Base-by-base conservation (phyloP, 2,888 invertebrate species). In the Diplolepis rosae region DNA sequence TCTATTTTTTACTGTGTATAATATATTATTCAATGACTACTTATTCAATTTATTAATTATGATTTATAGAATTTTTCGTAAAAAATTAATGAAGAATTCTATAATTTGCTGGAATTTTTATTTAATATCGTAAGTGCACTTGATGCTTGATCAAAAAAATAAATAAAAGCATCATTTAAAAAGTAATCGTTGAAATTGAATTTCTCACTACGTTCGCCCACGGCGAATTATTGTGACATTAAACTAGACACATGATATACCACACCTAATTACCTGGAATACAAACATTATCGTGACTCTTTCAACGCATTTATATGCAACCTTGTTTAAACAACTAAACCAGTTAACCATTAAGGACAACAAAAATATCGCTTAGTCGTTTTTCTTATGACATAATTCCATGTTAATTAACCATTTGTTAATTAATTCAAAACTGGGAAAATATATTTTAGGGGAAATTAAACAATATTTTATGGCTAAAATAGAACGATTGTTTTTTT, bases 351-450 rank as follows among this genome's bases (percentile, higher is more conserved):
- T 56, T 4, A 56, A 11, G 18, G 18, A 18, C 32, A 30, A 56
- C 1, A 15, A 35, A 32, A 18, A 11, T 32, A 22, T 15, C 4
- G 18, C 32, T 13, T 18, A 1, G 18, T 30, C 9, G 1, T 15
- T n/a, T 27, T 27, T n/a, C 24, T 27, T 28, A 1, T 52, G 1
- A 30, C 13, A 1, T 18, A 45, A 45, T n/a, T 52, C 28, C 5
- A 15, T 52, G 32, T 35, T 30, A 11, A 28, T 52, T 30, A 9
- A 50, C 11, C 15, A 7, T 11, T 0, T 22, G 24, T 2, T n/a
- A 35, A 61, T 61, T 61, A 61, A 61, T 24, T 45, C 39, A 35
- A 24, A 61, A 4, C 35, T 22, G 35, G 24, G 56, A 39, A 61
- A 61, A 24, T 61, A 24, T 13, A 35, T 7, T 35, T 22, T 6